Conservation (phyloP, 2,888 invertebrate species). For the Selenia dentaria region DNA sequence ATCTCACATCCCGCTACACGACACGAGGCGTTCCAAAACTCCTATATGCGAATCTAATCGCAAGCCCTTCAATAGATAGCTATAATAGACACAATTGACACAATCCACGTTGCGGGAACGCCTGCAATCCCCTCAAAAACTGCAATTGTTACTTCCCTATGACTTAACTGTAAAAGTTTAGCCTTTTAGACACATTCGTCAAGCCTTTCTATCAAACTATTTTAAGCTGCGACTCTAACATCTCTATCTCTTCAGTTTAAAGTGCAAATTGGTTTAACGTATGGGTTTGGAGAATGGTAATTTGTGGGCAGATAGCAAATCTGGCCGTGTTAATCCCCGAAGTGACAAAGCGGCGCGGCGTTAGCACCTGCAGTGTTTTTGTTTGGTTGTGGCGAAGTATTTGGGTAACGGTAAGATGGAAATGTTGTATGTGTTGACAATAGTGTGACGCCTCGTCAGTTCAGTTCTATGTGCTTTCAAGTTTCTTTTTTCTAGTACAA, state of each 20-base stretch:
- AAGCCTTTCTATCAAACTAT: conserved; percentile 27
- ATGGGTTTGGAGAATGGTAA: background rate
- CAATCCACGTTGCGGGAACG: conserved; percentile 57
- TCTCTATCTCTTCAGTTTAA: conserved; percentile 8
- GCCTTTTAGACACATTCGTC: conserved; percentile 31
- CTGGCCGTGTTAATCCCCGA: conserved; percentile 32
- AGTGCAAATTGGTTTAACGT: conserved; percentile 9
- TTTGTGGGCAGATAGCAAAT: conserved; percentile 20
- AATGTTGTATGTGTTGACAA: conserved; percentile 12
- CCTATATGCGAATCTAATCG: conserved; percentile 57
- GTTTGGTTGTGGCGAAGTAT: conserved; percentile 12
- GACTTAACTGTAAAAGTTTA: conserved; percentile 30
- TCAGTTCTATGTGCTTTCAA: background rate
- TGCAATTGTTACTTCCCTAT: conserved; percentile 33
- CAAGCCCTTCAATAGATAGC: conserved; percentile 41
- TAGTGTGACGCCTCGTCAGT: background rate
- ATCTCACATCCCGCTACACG: conserved; percentile 30
- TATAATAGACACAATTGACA: conserved; percentile 53
- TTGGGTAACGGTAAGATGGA: conserved; percentile 28
- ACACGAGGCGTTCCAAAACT: conserved; percentile 8
- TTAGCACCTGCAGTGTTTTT: conserved; percentile 39
- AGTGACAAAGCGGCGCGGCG: conserved; percentile 31
- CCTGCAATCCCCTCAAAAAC: conserved; percentile 40
- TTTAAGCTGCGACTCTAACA: background rate
- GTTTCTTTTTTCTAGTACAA: background rate